phyloP scores from a whole-genome alignment of 1,140 invertebrate species.

The Formica selysi region DNA sequence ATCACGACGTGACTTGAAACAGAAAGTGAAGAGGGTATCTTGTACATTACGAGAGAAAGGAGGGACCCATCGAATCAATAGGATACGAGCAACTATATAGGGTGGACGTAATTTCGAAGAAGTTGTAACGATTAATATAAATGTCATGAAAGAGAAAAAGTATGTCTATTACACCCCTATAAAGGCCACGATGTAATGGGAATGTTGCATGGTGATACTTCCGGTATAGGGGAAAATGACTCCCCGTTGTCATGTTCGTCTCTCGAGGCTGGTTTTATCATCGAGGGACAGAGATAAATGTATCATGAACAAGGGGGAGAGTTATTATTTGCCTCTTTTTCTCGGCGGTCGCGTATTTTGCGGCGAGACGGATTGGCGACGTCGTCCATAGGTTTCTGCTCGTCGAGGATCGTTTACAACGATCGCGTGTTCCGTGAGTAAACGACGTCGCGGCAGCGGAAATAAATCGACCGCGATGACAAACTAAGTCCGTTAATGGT shows the following conservation, averaged over 20 bases:
- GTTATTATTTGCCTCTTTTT: slow-evolving; percentile 9
- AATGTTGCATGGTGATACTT: not conserved
- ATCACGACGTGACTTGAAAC: not conserved
- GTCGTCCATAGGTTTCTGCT: slow-evolving; percentile 17
- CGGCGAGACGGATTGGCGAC: slow-evolving; percentile 37
- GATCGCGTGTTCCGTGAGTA: slow-evolving; percentile 1
- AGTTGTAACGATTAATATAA: slow-evolving; percentile 57
- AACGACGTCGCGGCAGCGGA: not conserved
- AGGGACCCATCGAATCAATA: not conserved
- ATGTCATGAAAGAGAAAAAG: slow-evolving; percentile 21
- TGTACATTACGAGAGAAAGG: not conserved
- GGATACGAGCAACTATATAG: not conserved
- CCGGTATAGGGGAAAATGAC: slow-evolving; percentile 2
- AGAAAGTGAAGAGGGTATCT: not conserved
- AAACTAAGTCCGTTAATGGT: not conserved
- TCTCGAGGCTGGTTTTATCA: slow-evolving; percentile 25
- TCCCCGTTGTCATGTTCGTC: slow-evolving; percentile 3
- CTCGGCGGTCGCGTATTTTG: slow-evolving; percentile 12
- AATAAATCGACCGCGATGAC: slow-evolving; percentile 2
- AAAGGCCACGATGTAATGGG: slow-evolving; percentile 12
- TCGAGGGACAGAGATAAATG: slow-evolving; percentile 21
- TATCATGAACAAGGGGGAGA: not conserved
- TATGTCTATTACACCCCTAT: slow-evolving; percentile 28
- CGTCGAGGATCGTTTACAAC: not conserved
- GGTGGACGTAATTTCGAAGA: slow-evolving; percentile 37